Conservation (phyloP, 35 echinoderm and acorn worm species). For the Acanthaster planci region DNA sequence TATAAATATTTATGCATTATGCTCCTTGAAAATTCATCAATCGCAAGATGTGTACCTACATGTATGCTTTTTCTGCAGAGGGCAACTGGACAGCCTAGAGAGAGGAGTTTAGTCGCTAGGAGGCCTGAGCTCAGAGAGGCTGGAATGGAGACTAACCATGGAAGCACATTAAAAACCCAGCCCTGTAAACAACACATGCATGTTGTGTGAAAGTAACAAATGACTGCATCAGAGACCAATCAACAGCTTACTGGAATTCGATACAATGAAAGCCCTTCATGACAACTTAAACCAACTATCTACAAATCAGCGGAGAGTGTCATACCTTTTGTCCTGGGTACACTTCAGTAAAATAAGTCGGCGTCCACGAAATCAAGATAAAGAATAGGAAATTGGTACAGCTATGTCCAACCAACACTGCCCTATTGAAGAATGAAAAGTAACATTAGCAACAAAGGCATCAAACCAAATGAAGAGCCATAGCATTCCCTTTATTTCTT, state of each 20-base stretch:
- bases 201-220: neutral
- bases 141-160: conserved; percentile 85
- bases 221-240: neutral
- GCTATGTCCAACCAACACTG: conserved; percentile 51
- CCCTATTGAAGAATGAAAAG: conserved; percentile 42
- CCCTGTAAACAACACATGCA: conserved; percentile 50
- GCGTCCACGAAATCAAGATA: conserved; percentile 64
- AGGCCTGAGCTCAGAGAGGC: conserved; percentile 67
- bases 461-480: too few species aligned
- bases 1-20: too few species aligned
- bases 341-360: conserved; percentile 73
- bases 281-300: neutral
- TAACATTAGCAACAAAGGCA: neutral
- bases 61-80: conserved; percentile 84
- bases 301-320: neutral
- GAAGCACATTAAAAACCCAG: conserved; percentile 96
- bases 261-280: neutral
- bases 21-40: too few species aligned
- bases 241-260: neutral
- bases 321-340: conserved; percentile 69
- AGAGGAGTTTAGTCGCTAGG: conserved; percentile 73
- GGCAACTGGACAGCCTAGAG: conserved; percentile 47
- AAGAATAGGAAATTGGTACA: conserved; percentile 57
- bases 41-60: conserved; percentile 44
- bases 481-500: too few species aligned